Evolutionary conservation across 2,113 vertebrate species (phyloP).

Genomic region (Calonectris borealis): DNA sequence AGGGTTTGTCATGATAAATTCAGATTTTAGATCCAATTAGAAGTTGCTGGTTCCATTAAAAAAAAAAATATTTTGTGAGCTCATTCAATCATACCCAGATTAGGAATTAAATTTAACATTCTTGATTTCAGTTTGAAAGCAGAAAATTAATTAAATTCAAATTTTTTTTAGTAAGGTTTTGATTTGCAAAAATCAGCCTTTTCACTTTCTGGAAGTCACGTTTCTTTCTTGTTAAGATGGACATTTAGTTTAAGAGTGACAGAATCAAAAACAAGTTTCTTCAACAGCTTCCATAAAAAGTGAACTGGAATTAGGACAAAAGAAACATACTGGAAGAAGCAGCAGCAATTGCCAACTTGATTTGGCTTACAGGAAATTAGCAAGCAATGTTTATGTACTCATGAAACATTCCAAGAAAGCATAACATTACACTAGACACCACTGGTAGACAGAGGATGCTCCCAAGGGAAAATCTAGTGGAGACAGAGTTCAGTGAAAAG

Average conservation of each 20-base stretch:
- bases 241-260: not conserved
- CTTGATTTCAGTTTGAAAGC: not conserved
- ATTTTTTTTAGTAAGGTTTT: not conserved
- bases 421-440: conserved; percentile 49
- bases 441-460: conserved; percentile 37
- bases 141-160: not conserved
- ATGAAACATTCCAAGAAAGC: conserved; percentile 66
- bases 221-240: not conserved
- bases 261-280: not conserved
- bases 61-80: not conserved
- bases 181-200: not conserved
- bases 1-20: not conserved
- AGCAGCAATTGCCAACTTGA: conserved; percentile 34
- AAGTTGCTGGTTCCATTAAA: not conserved
- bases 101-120: not conserved
- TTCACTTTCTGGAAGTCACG: not conserved
- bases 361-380: conserved; percentile 64
- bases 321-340: conserved; percentile 42
- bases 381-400: conserved; percentile 47
- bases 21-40: not conserved
- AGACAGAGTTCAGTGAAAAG: conserved; percentile 46
- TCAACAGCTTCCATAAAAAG: conserved; percentile 25
- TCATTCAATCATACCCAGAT: not conserved
- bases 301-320: conserved; percentile 53
- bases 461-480: not conserved